A percentile compares a stretch with the other conserved stretches of the same genome.
Evolutionary conservation across 1,140 invertebrate species (phyloP).

Genomic region (Drosophila bifasciata): DNA sequence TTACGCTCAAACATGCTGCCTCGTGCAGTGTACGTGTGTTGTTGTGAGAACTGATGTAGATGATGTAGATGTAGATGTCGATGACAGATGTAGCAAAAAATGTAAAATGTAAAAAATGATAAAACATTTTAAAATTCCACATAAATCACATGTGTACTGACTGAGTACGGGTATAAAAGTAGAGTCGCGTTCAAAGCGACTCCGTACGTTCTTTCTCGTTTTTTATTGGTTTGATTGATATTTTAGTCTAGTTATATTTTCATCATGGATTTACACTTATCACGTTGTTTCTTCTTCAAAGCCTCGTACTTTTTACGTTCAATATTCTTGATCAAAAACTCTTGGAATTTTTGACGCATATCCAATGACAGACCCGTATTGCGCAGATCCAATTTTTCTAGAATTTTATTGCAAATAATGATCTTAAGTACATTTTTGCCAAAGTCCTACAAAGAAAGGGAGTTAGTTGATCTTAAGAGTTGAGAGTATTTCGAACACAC

Average conservation of each 20-base stretch:
- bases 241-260: slow-evolving; percentile 33
- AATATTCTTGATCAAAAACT: slow-evolving; percentile 56
- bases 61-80: too few relatives aligned
- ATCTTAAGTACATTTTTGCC: slow-evolving; percentile 70
- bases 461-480: neutral
- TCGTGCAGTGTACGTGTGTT: too few relatives aligned
- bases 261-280: slow-evolving; percentile 65
- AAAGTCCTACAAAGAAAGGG: slow-evolving; percentile 53
- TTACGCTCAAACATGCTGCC: too few relatives aligned
- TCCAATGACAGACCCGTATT: slow-evolving; percentile 66
- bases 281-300: slow-evolving; percentile 55
- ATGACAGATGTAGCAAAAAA: too few relatives aligned
- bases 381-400: slow-evolving; percentile 70
- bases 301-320: slow-evolving; percentile 62
- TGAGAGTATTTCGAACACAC: slow-evolving; percentile 14
- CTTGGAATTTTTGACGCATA: slow-evolving; percentile 62
- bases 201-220: too few relatives aligned
- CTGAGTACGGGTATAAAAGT: too few relatives aligned
- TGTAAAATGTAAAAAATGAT: too few relatives aligned
- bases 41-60: too few relatives aligned
- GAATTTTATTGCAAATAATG: slow-evolving; percentile 66
- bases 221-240: too few relatives aligned
- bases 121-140: too few relatives aligned
- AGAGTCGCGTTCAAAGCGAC: too few relatives aligned
- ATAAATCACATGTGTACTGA: too few relatives aligned